Evolutionary conservation across 2,797 vertebrate genomes (phyloP), one percentile per base, ranked within the genome.

Genomic region (Lophotriccus pileatus): DNA sequence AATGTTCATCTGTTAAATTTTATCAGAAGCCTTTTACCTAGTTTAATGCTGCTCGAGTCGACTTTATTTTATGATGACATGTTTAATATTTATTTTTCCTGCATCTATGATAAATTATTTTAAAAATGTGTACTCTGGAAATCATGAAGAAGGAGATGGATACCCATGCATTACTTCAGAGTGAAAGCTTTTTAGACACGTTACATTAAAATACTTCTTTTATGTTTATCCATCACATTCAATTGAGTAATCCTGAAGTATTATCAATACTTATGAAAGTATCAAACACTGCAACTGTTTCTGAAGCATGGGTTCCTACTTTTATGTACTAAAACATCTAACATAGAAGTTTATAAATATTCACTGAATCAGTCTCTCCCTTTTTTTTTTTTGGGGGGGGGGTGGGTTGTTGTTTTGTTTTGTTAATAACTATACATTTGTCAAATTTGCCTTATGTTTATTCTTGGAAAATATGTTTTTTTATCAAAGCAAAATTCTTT

Each of bases 231-330:
- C 7, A 41, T 85, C 36, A 21, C 8, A 21, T 64, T 85, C 34
- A 41, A 0, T 34, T 75, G 18, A 58, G 10, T 55, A 73, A 76
- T 63, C 27, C 28, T 74, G 23, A 77, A 41, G 3, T 56, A 20
- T 4, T 1, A 0, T 2, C 8, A 72, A 2, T 39, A 66, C 76
- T 83, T 27, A 68, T 67, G 14, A 53, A 3, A 46, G 12, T 72
- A 62, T 13, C 34, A 64, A 90, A 56, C 21, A 53, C 19, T 60
- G 8, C 50, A 67, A 43, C 18, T 66, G 2, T 34, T 87, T 85
- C 44, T 91, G 56, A 73, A 39, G 3, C 27, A 27, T 3, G 3
- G 27, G 3, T 36, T 84, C 17, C 7, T 68, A 24, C 41, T 39
- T 75, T 72, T 78, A 49, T 50, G 7, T 55, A 13, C 7, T 52